phyloP scores from a whole-genome alignment of 2,113 vertebrate genomes.

The Pycnonotus jocosus region DNA sequence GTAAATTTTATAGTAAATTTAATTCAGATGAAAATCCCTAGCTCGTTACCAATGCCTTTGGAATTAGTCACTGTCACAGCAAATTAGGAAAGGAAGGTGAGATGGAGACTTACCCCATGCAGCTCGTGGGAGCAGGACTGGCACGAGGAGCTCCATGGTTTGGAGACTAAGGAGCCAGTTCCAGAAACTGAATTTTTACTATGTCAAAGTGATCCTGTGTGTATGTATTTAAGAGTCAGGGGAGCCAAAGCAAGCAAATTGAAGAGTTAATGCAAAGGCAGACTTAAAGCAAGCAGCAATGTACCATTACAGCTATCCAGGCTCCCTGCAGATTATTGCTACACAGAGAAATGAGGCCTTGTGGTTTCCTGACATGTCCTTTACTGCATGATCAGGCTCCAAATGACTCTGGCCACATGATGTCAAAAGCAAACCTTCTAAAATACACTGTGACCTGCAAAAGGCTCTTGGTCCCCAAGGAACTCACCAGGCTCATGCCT shows the following conservation, averaged over 20 bases:
- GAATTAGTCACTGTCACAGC: neutral
- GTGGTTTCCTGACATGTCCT: constrained; percentile 67
- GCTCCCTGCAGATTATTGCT: constrained; percentile 57
- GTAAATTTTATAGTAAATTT: neutral
- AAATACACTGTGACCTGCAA: neutral
- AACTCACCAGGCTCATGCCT: fast-evolving
- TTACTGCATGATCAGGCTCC: neutral
- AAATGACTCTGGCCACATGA: neutral
- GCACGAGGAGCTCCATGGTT: neutral
- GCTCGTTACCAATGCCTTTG: neutral
- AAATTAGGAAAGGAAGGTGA: constrained; percentile 12
- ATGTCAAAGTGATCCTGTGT: constrained; percentile 11
- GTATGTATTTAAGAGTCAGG: constrained; percentile 45
- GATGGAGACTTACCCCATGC: constrained; percentile 17
- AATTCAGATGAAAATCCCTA: neutral
- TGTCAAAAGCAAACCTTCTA: constrained; percentile 52
- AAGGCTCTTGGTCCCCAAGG: neutral
- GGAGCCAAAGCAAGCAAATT: constrained; percentile 72
- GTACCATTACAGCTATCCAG: constrained; percentile 59
- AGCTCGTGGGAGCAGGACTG: neutral
- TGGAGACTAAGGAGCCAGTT: neutral
- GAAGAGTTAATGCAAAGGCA: constrained; percentile 45
- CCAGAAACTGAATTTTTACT: constrained; percentile 58
- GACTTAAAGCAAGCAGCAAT: constrained; percentile 45
- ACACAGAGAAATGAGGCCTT: constrained; percentile 63